Conservation (phyloP, 2,797 vertebrate genomes). For the Crypturellus tataupa region DNA sequence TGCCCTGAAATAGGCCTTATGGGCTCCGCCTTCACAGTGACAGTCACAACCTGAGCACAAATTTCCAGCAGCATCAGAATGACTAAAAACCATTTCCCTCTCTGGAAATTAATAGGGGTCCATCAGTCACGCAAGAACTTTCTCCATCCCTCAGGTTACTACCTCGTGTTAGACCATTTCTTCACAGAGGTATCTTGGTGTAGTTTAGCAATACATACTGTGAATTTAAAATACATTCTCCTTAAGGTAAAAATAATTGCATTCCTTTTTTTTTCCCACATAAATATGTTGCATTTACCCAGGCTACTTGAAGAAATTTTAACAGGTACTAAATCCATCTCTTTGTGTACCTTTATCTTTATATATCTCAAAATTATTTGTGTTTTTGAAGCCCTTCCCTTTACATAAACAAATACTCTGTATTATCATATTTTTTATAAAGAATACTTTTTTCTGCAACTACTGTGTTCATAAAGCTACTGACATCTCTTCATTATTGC, state of each 20-base stretch:
- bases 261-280: neutral
- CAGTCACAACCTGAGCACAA: neutral
- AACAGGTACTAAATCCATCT: neutral
- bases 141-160: neutral
- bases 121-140: neutral
- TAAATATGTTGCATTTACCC: neutral
- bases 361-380: neutral
- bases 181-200: neutral
- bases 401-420: neutral
- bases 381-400: neutral
- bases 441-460: neutral
- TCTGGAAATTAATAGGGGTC: neutral
- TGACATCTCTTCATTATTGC: neutral
- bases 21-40: neutral
- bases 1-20: neutral
- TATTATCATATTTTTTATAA: neutral
- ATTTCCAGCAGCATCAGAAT: neutral
- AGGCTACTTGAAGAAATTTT: neutral
- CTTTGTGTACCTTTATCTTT: neutral
- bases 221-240: neutral
- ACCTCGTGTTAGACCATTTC: neutral
- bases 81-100: neutral
- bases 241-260: fast-evolving
- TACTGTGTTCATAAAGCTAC: neutral
- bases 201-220: neutral